phyloP scores from a whole-genome alignment of 2,113 vertebrate genomes.

The Dolichallabes microphthalmus region DNA sequence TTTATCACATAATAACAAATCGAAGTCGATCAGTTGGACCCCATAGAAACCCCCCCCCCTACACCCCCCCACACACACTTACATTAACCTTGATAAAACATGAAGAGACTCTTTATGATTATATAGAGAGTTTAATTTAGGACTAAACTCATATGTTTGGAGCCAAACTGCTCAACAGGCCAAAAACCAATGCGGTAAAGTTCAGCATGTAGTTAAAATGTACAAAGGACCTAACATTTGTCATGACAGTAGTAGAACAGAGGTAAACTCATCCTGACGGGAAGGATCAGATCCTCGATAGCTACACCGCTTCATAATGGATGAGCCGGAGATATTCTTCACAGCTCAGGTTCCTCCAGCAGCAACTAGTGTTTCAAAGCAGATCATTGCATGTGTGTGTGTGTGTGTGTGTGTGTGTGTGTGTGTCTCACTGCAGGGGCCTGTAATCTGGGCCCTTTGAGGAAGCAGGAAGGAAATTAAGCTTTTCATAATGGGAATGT shows the following conservation, averaged over 20 bases:
- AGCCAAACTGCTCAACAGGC: neutral
- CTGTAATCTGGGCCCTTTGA: conserved; percentile 40
- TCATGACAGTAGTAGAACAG: conserved; percentile 45
- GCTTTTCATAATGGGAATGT: conserved; percentile 51
- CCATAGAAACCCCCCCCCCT: neutral
- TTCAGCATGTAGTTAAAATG: conserved; percentile 15
- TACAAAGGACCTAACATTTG: conserved; percentile 25
- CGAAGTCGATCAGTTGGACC: too few relatives aligned
- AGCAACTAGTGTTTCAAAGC: conserved; percentile 46
- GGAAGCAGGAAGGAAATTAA: conserved; percentile 47
- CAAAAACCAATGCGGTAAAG: neutral
- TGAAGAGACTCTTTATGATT: neutral
- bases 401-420: neutral
- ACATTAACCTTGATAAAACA: neutral
- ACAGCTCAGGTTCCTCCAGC: conserved; percentile 56
- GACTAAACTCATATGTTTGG: neutral
- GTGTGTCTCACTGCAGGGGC: conserved; percentile 30
- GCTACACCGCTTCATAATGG: conserved; percentile 68
- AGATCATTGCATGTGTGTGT: conserved; percentile 1
- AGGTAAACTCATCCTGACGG: conserved; percentile 44
- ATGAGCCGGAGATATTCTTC: conserved; percentile 54
- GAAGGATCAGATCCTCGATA: conserved; percentile 53
- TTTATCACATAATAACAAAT: neutral
- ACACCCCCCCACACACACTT: neutral
- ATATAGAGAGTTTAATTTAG: neutral